Conservation (phyloP, 2,888 invertebrate genomes). For the Agrenia bidenticulata region DNA sequence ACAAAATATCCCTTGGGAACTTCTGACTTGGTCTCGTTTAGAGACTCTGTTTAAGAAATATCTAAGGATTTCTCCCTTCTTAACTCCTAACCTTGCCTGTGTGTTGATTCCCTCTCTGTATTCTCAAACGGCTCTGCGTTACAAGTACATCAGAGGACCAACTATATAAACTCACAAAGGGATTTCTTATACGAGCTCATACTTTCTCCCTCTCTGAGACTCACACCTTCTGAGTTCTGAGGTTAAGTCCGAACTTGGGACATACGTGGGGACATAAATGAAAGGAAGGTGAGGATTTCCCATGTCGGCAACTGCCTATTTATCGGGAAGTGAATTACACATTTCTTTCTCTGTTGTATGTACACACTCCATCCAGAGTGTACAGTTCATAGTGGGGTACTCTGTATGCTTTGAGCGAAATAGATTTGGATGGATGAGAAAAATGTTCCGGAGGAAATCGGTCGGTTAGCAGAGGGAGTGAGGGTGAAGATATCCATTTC, state of each 20-base stretch:
- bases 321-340: constrained; percentile 48
- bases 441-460: not conserved
- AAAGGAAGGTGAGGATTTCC: constrained; percentile 26
- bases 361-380: too few relatives aligned
- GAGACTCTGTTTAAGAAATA: not conserved
- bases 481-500: constrained; percentile 10
- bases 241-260: too few relatives aligned
- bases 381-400: too few relatives aligned
- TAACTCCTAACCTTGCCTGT: not conserved
- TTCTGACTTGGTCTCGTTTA: constrained; percentile 35
- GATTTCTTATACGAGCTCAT: too few relatives aligned
- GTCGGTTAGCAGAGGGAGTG: not conserved
- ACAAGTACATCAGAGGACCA: too few relatives aligned
- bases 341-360: too few relatives aligned
- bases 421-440: not conserved
- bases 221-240: too few relatives aligned
- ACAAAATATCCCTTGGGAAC: constrained; percentile 51
- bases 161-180: too few relatives aligned
- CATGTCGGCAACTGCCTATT: constrained; percentile 32
- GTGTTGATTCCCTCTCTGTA: too few relatives aligned
- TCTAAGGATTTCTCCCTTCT: constrained; percentile 28
- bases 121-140: too few relatives aligned
- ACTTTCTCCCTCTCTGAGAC: too few relatives aligned
- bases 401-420: constrained; percentile 1
- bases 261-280: not conserved